Evolutionary conservation across 2,888 invertebrate species (phyloP), one percentile per base, ranked within the genome.

Genomic region (Serripes groenlandicus): DNA sequence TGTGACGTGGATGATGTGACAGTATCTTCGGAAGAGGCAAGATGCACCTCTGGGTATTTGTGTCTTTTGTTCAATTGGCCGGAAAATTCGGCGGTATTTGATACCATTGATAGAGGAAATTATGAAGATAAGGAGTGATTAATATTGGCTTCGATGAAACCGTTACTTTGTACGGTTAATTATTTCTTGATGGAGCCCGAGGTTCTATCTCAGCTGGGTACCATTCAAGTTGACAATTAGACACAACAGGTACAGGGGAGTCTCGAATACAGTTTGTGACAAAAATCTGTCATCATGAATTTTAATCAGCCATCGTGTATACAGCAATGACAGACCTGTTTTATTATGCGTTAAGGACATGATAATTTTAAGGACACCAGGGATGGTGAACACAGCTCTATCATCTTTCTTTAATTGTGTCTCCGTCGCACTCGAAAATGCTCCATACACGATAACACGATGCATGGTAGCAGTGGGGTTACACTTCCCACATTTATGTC

Each of bases 91-190:
- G 76, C n/a, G 79, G 76, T 79, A 83, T 79, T 77, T 75, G 84
- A 84, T 84, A 84, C 34, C 80, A 64, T 77, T 84, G 80, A 70
- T 62, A 78, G 72, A 75, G 42, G 34, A 72, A 75, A 56, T 80
- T 80, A 74, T 75, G 66, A 71, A 66, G 78, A 80, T 84, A 84
- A 84, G 75, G 77, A 81, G 68, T 54, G 49, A 80, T 77, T 78
- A 80, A 80, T 80, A 80, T 80, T 84, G 62, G 56, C 26, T 42
- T n/a, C 75, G 52, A 84, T 81, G 80, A 84, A 84, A 81, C 84
- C 84, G 84, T 84, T 84, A 81, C 70, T 84, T 71, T 64, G 84
- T 80, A 77, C 62, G 77, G 78, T 84, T 84, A 84, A 84, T 84
- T 84, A 80, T 84, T 80, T 77, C 68, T 75, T 71, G 77, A 80